Evolutionary conservation across 2,797 vertebrate species (phyloP).

Genomic region (Phaenicophaeus curvirostris): DNA sequence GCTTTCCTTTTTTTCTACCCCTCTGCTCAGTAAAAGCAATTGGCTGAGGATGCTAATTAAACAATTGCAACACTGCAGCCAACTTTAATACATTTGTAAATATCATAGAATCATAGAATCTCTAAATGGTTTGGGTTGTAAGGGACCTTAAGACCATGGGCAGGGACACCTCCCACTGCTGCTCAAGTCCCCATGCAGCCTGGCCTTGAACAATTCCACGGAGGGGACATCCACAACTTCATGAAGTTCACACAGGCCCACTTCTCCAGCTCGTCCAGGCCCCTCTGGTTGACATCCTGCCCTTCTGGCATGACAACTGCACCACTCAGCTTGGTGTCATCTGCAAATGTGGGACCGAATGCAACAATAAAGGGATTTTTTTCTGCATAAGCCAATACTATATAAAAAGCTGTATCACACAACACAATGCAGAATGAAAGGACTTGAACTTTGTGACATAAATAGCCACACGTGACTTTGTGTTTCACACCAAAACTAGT

Average conservation of each 20-base stretch:
- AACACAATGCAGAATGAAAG: background rate
- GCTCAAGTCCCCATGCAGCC: no score
- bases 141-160: no score
- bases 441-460: background rate
- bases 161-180: no score
- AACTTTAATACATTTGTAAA: conserved; percentile 45
- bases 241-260: no score
- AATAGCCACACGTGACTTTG: background rate
- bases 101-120: background rate
- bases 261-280: no score
- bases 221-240: no score
- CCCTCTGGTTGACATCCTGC: no score
- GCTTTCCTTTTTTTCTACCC: background rate
- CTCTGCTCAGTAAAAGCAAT: background rate
- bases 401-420: background rate
- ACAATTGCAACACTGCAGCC: background rate
- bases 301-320: no score
- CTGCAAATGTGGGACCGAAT: background rate
- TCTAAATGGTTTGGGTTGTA: no score
- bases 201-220: no score
- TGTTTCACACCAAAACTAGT: background rate
- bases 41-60: background rate
- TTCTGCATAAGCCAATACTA: conserved; percentile 1
- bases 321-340: no score
- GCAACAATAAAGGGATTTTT: conserved; percentile 17